Conservation (phyloP, 2,113 vertebrate species). For the Gymnarchus niloticus region DNA sequence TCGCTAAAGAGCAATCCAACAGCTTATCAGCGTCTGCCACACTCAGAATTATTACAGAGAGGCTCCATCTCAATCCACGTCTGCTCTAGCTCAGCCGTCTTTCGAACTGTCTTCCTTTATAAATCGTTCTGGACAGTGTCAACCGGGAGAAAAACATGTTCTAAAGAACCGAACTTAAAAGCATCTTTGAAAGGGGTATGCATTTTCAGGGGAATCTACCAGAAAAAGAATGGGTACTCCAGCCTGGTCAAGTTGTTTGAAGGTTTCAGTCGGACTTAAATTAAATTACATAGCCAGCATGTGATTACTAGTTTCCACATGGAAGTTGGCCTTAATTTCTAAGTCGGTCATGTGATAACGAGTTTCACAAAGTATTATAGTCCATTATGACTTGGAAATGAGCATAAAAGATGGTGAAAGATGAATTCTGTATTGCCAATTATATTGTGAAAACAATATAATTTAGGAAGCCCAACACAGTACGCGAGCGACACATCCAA, state of each 20-base stretch:
- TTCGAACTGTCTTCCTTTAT: not conserved
- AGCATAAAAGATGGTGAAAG: not conserved
- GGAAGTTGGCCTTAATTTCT: not conserved
- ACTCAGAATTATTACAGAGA: not conserved
- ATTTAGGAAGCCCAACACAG: not conserved
- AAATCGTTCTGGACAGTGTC: not conserved
- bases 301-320: not conserved
- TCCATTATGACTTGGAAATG: not conserved
- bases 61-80: not conserved
- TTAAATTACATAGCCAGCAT: not conserved
- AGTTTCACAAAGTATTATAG: not conserved
- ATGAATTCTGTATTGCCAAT: not conserved
- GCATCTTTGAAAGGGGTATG: not conserved
- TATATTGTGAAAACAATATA: not conserved
- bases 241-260: not conserved
- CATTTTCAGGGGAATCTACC: not conserved
- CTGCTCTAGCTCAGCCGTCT: not conserved
- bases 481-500: not conserved
- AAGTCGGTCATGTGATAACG: not conserved
- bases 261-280: not conserved
- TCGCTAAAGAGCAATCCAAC: not conserved
- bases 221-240: not conserved
- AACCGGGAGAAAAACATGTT: not conserved
- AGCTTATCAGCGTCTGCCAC: not conserved
- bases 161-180: not conserved